Evolutionary conservation across 2,888 invertebrate species (phyloP), one percentile per base, ranked within the genome.

Genomic region (Hypomecis punctinalis): DNA sequence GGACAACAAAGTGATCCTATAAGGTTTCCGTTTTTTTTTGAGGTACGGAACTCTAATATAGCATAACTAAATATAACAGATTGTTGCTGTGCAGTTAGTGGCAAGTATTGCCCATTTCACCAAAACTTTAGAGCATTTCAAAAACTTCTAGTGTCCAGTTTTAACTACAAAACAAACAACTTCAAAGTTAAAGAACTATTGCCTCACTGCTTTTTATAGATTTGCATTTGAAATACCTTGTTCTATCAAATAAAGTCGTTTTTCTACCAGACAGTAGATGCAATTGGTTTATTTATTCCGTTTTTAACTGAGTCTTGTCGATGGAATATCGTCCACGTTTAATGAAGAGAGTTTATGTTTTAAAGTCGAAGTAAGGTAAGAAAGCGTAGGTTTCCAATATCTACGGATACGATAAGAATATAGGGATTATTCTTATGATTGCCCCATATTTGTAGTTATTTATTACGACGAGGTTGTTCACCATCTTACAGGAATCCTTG

Each of bases 301-400:
- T 66, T 61, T 67, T 66, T 58, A 69, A 60, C 55, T 63, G 59
- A 56, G 62, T 60, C 61, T 49, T 59, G 63, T 66, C 61, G 66
- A 10, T 43, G 40, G 42, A 42, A 68, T 64, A 61, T 67, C 43
- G 55, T 66, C 58, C 62, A 52, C 61, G 45, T 51, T 68, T 75
- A 74, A 75, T 69, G 71, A 74, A 76, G 51, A 54, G 58, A 58
- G 67, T 74, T 75, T 73, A 72, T 76, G 65, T 70, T 59, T 63
- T 56, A 61, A 62, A 67, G 65, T 67, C 66, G 66, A 61, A 65
- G 54, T 52, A 64, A 67, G 60, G 60, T 54, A 51, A 64, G 10
- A 23, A 42, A 11, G 48, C 64, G 69, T 67, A 66, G 57, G 70
- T 76, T 73, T 71, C 58, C 75, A 61, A 72, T 74, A 58, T 66